Conservation (phyloP, 2,113 vertebrate genomes). For the Chionis minor region DNA sequence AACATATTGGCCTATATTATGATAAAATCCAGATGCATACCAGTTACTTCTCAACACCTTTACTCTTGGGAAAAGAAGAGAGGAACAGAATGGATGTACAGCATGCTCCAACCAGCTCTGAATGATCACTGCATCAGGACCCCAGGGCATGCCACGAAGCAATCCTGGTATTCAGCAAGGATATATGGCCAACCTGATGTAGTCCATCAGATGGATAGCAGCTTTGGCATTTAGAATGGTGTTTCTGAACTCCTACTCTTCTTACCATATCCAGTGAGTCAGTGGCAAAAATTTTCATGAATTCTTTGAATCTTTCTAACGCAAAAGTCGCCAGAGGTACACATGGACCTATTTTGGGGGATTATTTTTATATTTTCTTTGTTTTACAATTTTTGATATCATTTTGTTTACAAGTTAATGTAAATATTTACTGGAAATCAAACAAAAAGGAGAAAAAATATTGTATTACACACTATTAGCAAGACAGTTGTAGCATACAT, state of each 20-base stretch:
- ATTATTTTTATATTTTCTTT: background rate
- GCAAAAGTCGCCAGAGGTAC: background rate
- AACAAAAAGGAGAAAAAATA: background rate
- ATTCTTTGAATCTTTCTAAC: background rate
- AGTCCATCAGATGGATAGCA: background rate
- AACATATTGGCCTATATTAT: background rate
- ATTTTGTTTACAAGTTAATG: background rate
- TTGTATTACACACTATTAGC: background rate
- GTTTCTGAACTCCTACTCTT: background rate
- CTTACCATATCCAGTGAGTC: background rate
- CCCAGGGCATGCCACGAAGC: background rate
- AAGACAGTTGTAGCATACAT: background rate
- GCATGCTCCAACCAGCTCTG: background rate
- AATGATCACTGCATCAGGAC: background rate
- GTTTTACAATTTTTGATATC: fast-evolving
- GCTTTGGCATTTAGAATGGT: background rate
- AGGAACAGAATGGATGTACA: background rate
- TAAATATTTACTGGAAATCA: background rate
- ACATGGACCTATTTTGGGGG: background rate
- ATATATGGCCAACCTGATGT: background rate
- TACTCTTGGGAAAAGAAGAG: background rate
- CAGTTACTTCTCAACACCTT: background rate
- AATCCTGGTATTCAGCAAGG: background rate
- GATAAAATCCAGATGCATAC: background rate
- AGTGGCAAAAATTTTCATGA: background rate